A percentile compares a stretch with the other conserved stretches of the same genome.
phyloP scores from a whole-genome alignment of 2,113 vertebrate species.

The Hypocryptadius cinnamomeus region DNA sequence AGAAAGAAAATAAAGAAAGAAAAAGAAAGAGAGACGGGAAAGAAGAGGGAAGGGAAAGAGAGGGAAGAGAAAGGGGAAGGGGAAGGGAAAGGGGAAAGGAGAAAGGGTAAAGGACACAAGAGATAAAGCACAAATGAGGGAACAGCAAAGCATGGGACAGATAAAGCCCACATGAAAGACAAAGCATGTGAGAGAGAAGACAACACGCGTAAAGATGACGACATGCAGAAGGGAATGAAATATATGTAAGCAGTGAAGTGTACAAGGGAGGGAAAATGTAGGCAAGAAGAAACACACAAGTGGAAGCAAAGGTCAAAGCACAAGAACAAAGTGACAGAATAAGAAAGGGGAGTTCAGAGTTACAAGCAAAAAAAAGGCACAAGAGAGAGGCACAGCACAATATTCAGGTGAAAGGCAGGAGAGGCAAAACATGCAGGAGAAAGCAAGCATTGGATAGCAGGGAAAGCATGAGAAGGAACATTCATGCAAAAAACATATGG shows the following conservation, averaged over 20 bases:
- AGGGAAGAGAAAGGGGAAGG: no score
- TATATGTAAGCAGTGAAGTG: rapidly evolving
- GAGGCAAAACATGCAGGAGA: background rate
- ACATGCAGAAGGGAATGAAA: background rate
- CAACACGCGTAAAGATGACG: rapidly evolving
- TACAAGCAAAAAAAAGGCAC: background rate
- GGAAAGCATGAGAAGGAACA: background rate
- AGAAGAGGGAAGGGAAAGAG: no score
- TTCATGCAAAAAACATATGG: background rate
- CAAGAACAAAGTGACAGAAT: background rate
- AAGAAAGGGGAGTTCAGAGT: background rate
- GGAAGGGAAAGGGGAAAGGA: no score
- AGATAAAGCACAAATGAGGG: background rate
- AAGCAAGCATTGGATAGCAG: background rate
- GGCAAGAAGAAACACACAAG: background rate
- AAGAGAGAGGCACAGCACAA: background rate
- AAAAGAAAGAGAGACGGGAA: no score
- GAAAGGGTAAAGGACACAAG: background rate
- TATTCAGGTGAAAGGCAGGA: background rate
- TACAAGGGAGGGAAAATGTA: rapidly evolving
- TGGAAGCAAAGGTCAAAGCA: background rate
- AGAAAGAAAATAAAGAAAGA: no score
- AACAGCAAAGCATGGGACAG: background rate
- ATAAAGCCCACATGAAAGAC: background rate
- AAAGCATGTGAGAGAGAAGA: background rate